Evolutionary conservation across 2,113 vertebrate genomes (phyloP).

Genomic region (Raja brachyura): DNA sequence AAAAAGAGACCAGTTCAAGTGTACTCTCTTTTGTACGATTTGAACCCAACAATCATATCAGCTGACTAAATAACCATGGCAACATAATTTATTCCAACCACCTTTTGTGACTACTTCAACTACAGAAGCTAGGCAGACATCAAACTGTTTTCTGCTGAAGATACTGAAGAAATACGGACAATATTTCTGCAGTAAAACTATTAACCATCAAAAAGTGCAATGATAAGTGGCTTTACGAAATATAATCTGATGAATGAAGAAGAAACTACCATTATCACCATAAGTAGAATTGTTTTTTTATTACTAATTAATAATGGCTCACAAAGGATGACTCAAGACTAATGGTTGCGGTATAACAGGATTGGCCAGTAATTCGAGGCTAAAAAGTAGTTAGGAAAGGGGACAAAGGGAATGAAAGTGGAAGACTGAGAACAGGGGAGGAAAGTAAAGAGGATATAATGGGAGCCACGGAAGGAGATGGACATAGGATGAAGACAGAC

Average conservation of each 20-base stretch:
- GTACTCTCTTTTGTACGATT: constrained; percentile 1
- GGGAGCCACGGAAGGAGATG: neutral
- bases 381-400: neutral
- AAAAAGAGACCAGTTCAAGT: neutral
- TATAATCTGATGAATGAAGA: neutral
- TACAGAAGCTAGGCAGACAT: neutral
- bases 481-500: neutral
- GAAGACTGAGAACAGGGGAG: neutral
- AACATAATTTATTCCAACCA: constrained; percentile 13
- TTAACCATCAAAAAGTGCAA: neutral
- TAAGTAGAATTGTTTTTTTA: neutral
- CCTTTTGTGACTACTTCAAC: neutral
- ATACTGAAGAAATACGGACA: neutral
- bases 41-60: neutral
- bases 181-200: neutral
- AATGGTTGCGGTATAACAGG: neutral
- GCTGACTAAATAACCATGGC: constrained; percentile 23
- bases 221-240: neutral
- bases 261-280: neutral
- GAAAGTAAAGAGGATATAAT: neutral
- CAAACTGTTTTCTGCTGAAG: neutral
- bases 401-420: neutral
- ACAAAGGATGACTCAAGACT: neutral
- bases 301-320: neutral
- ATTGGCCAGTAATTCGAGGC: neutral